Conservation (phyloP, 2,888 invertebrate genomes). For the Amphimallon solstitiale region DNA sequence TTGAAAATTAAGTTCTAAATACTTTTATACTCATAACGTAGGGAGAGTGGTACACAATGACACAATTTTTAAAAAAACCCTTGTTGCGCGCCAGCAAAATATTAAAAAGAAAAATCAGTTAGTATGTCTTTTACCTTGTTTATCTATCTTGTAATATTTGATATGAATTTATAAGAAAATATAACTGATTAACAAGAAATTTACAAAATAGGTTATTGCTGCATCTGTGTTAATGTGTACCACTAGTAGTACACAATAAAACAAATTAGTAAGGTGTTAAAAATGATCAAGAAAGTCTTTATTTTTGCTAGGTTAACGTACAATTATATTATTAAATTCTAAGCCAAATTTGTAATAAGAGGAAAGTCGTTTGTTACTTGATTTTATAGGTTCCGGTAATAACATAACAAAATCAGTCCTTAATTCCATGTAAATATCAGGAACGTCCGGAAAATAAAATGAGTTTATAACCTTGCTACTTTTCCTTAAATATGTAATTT, state of each 20-base stretch:
- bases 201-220: too few relatives aligned
- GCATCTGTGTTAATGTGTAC: background rate
- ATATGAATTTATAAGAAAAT: too few relatives aligned
- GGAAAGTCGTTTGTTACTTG: background rate
- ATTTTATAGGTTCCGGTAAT: background rate
- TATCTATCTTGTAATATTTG: too few relatives aligned
- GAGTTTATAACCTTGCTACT: background rate
- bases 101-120: too few relatives aligned
- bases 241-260: background rate
- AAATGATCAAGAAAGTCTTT: background rate
- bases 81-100: too few relatives aligned
- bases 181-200: too few relatives aligned
- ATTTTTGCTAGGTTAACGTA: background rate
- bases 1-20: too few relatives aligned
- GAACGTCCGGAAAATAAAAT: background rate
- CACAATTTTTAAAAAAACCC: too few relatives aligned
- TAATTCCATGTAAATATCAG: background rate
- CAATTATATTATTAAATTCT: background rate
- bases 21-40: too few relatives aligned
- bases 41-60: too few relatives aligned
- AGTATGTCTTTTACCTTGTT: too few relatives aligned
- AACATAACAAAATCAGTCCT: background rate
- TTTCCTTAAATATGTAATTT: background rate
- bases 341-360: background rate
- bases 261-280: background rate